phyloP scores from a whole-genome alignment of 1,140 invertebrate genomes.

The Pseudomyrmex flavicornis region DNA sequence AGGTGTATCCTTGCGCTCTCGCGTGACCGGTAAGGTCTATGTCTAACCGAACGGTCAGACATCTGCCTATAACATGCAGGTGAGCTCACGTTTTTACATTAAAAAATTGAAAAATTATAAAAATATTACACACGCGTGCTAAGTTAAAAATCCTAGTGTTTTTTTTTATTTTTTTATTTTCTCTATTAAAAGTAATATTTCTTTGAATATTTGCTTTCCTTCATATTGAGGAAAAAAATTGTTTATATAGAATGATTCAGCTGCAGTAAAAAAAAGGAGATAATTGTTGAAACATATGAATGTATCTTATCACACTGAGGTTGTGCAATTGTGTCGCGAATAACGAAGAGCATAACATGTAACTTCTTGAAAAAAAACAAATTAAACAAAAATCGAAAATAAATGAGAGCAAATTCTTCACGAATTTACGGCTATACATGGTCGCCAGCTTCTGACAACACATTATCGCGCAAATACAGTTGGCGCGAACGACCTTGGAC shows the following conservation, averaged over 20 bases:
- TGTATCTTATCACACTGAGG: no score
- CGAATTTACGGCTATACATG: neutral
- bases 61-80: constrained; percentile 19
- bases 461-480: constrained; percentile 51
- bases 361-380: neutral
- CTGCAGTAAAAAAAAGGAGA: no score
- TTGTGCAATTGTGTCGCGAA: no score
- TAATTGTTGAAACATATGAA: no score
- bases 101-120: constrained; percentile 6
- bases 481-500: constrained; percentile 33
- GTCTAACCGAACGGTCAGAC: neutral
- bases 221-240: no score
- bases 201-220: no score
- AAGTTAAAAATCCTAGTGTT: no score
- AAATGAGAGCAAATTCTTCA: constrained; percentile 23
- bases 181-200: no score
- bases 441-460: constrained; percentile 31
- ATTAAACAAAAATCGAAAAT: constrained; percentile 1
- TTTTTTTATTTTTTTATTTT: no score
- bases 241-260: no score
- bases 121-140: neutral
- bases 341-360: no score
- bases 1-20: constrained; percentile 49
- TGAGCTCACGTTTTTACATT: neutral
- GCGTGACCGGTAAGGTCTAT: constrained; percentile 28